Base-by-base conservation (phyloP, 1,140 invertebrate species). In the Paramacrobiotus metropolitanus region DNA sequence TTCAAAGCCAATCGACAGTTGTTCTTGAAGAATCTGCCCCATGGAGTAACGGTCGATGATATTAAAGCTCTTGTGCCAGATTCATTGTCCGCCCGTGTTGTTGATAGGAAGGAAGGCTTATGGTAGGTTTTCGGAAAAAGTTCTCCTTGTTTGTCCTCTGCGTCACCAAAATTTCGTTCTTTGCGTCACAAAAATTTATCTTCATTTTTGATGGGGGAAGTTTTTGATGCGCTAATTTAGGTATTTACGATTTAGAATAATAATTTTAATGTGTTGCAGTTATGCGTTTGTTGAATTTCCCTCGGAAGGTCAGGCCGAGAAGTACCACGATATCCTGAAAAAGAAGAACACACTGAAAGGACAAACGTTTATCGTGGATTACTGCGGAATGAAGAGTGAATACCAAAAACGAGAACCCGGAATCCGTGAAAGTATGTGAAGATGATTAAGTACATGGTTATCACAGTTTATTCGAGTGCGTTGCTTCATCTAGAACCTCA, bases 351-450 rank as follows among this genome's bases (percentile, higher is more conserved):
- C 15, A 24, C 48, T 55, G 4, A 55, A 55, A 28, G 48, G 48
- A 55, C 48, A 55, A 24, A 55, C 48, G 48, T 55, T 55, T 24
- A 55, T 55, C 28, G 48, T 55, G 48, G 48, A 55, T 24, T 55
- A 55, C 48, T 55, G 48, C 48, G 48, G 48, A 15, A 15, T 9
- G 24, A 55, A 55, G 48, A 55, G 48, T 24, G 28, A 55, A 24
- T 55, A n/a, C 28, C 48, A 55, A 55, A 15, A 9, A 15, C 48
- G 28, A 55, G 24, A 15, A 55, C 15, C 48, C 28, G n/a, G n/a
- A 15, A 55, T 24, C 15, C 48, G 15, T 20, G 15, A 4, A 15
- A 55, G 48, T 55, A 55, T 9, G 48, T 55, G n/a, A n/a, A n/a
- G n/a, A n/a, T n/a, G n/a, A n/a, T n/a, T n/a, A n/a, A n/a, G n/a